Evolutionary conservation across 2,888 invertebrate species (phyloP).

Genomic region (Polydesmus complanatus): DNA sequence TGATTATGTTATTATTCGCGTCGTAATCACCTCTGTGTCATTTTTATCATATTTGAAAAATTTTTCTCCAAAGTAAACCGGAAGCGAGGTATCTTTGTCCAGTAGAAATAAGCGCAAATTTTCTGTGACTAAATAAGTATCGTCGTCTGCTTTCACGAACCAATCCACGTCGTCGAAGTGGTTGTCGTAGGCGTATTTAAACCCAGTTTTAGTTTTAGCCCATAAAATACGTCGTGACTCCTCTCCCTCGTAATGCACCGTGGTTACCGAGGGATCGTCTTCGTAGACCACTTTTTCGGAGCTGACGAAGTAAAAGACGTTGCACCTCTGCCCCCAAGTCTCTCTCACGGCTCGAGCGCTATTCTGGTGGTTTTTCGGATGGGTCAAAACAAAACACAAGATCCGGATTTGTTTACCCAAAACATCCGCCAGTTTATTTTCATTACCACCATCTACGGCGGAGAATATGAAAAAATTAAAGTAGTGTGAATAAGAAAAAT

Average conservation of each 20-base stretch:
- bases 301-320: conserved; percentile 21
- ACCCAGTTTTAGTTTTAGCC: conserved; percentile 37
- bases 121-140: conserved; percentile 38
- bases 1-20: too few species aligned
- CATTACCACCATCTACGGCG: too few species aligned
- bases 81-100: conserved; percentile 26
- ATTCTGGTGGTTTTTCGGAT: conserved; percentile 33
- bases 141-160: conserved; percentile 41
- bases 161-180: conserved; percentile 31
- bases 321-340: conserved; percentile 34
- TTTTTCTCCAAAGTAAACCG: conserved; percentile 30
- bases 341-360: conserved; percentile 34
- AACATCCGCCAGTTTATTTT: conserved; percentile 3
- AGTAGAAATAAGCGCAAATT: conserved; percentile 33
- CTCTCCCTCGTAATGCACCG: conserved; percentile 31
- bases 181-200: conserved; percentile 29
- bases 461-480: too few species aligned
- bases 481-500: too few species aligned
- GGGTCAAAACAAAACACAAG: conserved; percentile 39
- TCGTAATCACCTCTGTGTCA: too few species aligned
- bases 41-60: too few species aligned
- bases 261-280: too few species aligned
- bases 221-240: conserved; percentile 37
- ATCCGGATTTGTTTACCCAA: conserved; percentile 31
- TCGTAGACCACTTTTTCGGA: conserved; percentile 15